Conservation (phyloP, 2,113 vertebrate genomes). For the Uropsilus gracilis region DNA sequence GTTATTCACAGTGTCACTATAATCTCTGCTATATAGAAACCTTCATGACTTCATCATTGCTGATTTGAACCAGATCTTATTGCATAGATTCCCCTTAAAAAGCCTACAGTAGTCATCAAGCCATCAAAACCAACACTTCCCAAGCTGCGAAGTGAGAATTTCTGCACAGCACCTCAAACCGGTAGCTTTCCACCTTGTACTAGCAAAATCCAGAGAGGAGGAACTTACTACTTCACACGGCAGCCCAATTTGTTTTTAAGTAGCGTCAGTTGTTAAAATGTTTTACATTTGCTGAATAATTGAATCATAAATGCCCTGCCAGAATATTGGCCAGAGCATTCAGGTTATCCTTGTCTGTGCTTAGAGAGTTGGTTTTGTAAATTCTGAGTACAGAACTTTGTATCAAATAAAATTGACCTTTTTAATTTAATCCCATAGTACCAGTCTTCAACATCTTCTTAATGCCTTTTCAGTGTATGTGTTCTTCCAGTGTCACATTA, state of each 20-base stretch:
- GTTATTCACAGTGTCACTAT: not conserved
- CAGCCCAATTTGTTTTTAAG: not conserved
- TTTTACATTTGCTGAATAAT: not conserved
- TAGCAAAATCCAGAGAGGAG: not conserved
- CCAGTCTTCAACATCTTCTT: not conserved
- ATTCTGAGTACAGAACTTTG: not conserved
- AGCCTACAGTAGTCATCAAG: not conserved
- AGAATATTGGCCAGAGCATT: not conserved
- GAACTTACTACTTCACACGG: not conserved
- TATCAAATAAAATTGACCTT: not conserved
- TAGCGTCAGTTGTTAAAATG: not conserved
- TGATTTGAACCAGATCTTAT: not conserved
- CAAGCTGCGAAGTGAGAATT: not conserved
- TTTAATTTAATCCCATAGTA: not conserved
- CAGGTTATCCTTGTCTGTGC: not conserved
- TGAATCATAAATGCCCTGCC: not conserved
- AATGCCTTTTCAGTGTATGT: slow-evolving; percentile 1
- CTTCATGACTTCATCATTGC: not conserved
- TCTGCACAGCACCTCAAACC: not conserved
- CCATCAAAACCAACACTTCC: not conserved
- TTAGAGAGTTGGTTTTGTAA: not conserved
- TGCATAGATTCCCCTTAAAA: not conserved
- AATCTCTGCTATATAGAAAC: not conserved
- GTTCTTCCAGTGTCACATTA: not conserved
- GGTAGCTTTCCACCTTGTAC: not conserved